These are phyloP conservation scores for Epinephelus coioides DNA, from an alignment of 2,797 vertebrate species.

Conservation along the genomic window DNA sequence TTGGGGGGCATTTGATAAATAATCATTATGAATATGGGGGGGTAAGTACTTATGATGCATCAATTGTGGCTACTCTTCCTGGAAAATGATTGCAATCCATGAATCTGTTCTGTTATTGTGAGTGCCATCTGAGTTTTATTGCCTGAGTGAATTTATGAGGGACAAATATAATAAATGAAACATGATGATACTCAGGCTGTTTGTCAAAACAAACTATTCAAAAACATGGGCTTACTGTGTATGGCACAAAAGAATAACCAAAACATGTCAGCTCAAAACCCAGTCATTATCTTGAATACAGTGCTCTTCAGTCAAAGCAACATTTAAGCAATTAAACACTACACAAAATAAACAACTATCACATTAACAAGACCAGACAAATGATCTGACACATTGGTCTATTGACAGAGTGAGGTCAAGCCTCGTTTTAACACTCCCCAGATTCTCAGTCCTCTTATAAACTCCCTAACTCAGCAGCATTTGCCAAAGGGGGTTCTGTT, in stretches of 20 bases:
- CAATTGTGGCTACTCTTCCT: not conserved
- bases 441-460: conserved; percentile 41
- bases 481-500: conserved; percentile 66
- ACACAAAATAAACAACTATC: conserved; percentile 25
- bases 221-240: not conserved
- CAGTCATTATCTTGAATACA: not conserved
- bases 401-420: conserved; percentile 44
- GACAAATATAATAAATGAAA: conserved; percentile 14
- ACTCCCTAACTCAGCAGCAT: conserved; percentile 65
- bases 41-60: not conserved
- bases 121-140: not conserved
- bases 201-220: conserved; percentile 10
- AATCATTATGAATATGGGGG: not conserved
- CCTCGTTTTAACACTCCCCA: conserved; percentile 51
- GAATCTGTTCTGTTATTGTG: conserved; percentile 1
- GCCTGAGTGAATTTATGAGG: conserved; percentile 6
- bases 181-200: not conserved
- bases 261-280: not conserved
- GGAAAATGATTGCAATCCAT: not conserved
- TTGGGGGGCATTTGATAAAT: not conserved
- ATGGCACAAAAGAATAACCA: not conserved
- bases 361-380: conserved; percentile 41
- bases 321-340: conserved; percentile 1
- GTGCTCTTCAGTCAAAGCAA: not conserved
- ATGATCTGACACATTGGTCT: conserved; percentile 29